Evolutionary conservation across 2,797 vertebrate genomes (phyloP).

Genomic region (Oreortyx pictus): DNA sequence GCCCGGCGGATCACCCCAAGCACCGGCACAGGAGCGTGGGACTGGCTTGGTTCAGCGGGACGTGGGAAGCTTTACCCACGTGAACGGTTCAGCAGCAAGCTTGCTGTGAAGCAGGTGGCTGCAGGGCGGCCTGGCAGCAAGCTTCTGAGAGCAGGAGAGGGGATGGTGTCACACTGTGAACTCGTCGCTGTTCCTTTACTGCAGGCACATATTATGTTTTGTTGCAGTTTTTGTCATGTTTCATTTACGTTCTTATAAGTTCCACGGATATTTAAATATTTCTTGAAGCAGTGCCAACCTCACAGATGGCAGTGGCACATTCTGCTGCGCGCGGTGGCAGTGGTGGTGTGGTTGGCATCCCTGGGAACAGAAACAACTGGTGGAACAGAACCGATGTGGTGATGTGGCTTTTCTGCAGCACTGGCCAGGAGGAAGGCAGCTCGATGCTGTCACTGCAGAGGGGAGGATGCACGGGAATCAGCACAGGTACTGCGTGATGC

Average conservation of each 20-base stretch:
- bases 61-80: rapidly evolving
- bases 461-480: not conserved
- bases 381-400: not conserved
- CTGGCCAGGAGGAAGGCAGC: not conserved
- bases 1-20: not conserved
- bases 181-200: not conserved
- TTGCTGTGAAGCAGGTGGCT: not conserved
- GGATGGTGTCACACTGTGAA: not conserved
- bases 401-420: not conserved
- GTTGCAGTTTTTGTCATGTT: not conserved
- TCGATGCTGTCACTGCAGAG: not conserved
- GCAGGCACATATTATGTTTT: not conserved
- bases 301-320: conserved; percentile 57
- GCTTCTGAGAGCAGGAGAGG: not conserved
- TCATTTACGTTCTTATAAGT: not conserved
- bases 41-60: not conserved
- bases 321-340: not conserved
- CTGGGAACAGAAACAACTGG: not conserved
- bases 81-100: not conserved
- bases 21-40: not conserved
- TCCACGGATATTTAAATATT: conserved; percentile 32
- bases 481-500: not conserved
- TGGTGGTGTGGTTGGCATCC: not conserved
- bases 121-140: not conserved
- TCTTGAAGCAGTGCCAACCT: conserved; percentile 37